Percentiles rank a stretch among this genome's conserved stretches.
Conservation (phyloP, 2,797 vertebrate genomes). For the Enteromius anoplus region DNA sequence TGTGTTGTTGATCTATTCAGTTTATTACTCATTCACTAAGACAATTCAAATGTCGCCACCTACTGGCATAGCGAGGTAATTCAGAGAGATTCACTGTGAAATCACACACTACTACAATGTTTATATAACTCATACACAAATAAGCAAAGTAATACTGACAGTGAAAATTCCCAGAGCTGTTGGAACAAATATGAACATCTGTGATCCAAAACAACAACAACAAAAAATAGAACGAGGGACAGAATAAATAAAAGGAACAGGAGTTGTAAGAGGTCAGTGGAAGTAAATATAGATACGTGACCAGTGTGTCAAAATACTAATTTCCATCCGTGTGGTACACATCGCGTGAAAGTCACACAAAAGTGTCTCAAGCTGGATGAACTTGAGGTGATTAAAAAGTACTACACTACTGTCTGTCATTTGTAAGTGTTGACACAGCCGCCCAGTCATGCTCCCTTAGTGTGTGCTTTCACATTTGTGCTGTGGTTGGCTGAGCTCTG, state of each 20-base stretch:
- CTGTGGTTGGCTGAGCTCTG: neutral
- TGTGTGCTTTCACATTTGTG: slow-evolving; percentile 29
- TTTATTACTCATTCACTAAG: neutral
- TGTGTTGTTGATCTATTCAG: neutral
- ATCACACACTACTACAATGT: too few relatives aligned
- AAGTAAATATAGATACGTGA: slow-evolving; percentile 7
- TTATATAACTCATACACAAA: neutral
- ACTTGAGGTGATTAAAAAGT: neutral
- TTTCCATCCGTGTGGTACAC: neutral
- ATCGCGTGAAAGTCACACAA: slow-evolving; percentile 19
- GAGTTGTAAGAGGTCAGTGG: slow-evolving; percentile 1
- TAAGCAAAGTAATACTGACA: neutral
- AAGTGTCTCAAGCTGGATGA: neutral
- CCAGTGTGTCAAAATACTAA: neutral
- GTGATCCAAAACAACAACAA: neutral
- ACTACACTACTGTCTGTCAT: neutral
- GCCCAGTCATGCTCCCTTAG: neutral
- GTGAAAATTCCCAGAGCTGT: neutral
- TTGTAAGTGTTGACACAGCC: slow-evolving; percentile 30
- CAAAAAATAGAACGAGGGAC: neutral
- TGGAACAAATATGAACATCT: neutral
- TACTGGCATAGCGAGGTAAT: neutral
- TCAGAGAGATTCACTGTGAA: neutral
- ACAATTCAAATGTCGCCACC: neutral
- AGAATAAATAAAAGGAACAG: neutral